A percentile compares a stretch with the other conserved stretches of the same genome.
Evolutionary conservation across 35 echinoderm and acorn worm genomes (phyloP).

Genomic region (Heliocidaris tuberculata): DNA sequence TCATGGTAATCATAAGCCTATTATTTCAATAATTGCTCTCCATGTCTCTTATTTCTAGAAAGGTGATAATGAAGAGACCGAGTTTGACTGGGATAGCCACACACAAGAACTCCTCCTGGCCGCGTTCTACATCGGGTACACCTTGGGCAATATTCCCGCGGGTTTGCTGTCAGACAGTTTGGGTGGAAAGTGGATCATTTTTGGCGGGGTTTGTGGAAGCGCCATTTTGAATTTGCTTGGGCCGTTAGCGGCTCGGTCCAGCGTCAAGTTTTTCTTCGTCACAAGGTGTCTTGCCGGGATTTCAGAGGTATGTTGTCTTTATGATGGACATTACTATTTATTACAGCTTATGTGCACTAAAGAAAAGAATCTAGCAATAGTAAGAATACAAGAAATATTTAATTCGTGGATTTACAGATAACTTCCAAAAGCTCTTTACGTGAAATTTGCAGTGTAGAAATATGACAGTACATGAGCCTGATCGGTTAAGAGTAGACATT

Average conservation of each 20-base stretch:
- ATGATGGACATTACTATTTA: too few species aligned
- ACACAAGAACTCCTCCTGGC: neutral
- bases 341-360: too few species aligned
- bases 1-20: too few species aligned
- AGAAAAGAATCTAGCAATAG: too few species aligned
- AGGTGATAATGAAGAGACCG: neutral
- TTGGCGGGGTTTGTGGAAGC: neutral
- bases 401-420: too few species aligned
- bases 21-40: neutral
- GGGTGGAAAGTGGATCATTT: slow-evolving; percentile 6
- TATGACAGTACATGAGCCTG: too few species aligned
- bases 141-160: neutral
- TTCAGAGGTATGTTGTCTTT: neutral
- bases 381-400: too few species aligned
- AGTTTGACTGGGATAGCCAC: neutral
- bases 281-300: neutral
- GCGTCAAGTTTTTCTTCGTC: neutral
- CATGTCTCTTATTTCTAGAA: neutral
- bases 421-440: too few species aligned
- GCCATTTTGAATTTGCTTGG: neutral
- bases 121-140: slow-evolving; percentile 21
- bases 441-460: too few species aligned
- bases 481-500: too few species aligned
- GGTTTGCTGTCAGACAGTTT: neutral
- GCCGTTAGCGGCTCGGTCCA: neutral